Percentiles rank a stretch among this genome's conserved stretches.
Evolutionary conservation across 2,113 vertebrate genomes (phyloP).

Genomic region (Pelodiscus sinensis): DNA sequence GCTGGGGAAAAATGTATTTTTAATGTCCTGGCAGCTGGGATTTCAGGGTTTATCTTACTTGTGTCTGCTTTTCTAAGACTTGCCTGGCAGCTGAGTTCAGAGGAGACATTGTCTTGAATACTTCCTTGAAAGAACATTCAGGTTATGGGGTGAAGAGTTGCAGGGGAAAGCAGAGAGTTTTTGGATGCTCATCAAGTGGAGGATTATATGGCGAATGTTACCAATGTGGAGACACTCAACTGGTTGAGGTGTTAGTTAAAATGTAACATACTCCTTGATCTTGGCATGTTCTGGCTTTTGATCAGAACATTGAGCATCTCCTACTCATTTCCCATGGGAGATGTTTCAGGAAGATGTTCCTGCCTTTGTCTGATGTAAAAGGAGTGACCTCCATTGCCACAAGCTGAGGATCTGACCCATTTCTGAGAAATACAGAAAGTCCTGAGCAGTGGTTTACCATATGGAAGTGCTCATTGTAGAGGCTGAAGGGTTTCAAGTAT

Average conservation of each 20-base stretch:
- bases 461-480: not conserved
- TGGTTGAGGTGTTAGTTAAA: not conserved
- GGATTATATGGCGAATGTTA: not conserved
- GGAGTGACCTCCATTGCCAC: not conserved
- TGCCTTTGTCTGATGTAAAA: not conserved
- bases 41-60: not conserved
- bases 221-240: not conserved
- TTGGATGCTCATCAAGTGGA: not conserved
- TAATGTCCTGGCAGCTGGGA: not conserved
- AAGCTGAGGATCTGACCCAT: not conserved
- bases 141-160: not conserved
- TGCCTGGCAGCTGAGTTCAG: not conserved
- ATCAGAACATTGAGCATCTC: not conserved
- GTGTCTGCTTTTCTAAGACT: not conserved
- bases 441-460: not conserved
- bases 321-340: not conserved
- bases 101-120: not conserved
- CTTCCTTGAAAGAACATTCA: not conserved
- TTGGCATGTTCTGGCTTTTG: not conserved
- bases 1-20: not conserved
- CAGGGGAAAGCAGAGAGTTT: not conserved
- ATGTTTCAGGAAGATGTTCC: not conserved
- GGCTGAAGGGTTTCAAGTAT: not conserved
- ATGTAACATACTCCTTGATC: not conserved
- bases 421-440: not conserved